Evolutionary conservation across 1,140 invertebrate genomes (phyloP).

Genomic region (Rhynchophorus ferrugineus): DNA sequence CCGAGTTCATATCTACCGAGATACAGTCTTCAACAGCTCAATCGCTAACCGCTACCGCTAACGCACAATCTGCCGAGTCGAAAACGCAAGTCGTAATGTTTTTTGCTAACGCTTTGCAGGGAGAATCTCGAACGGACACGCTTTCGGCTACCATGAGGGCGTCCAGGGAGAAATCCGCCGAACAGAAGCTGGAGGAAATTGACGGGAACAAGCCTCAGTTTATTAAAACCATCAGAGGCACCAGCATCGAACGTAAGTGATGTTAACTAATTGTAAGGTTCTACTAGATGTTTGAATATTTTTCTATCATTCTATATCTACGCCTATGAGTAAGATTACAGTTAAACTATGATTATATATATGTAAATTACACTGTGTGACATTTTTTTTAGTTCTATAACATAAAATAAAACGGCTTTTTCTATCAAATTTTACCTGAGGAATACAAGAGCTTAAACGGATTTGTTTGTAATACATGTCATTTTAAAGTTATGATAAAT

Average conservation of each 20-base stretch:
- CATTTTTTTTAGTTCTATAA: too few relatives aligned
- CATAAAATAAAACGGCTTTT: too few relatives aligned
- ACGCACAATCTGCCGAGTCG: conserved; percentile 12
- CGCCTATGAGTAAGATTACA: too few relatives aligned
- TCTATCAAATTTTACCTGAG: too few relatives aligned
- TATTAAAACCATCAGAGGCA: conserved; percentile 63
- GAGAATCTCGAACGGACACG: conserved; percentile 14
- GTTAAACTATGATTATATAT: too few relatives aligned
- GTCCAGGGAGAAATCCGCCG: conserved; percentile 23
- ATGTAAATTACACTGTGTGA: too few relatives aligned
- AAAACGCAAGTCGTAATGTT: conserved; percentile 16
- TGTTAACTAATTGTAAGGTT: not conserved
- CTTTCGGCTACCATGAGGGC: conserved; percentile 21
- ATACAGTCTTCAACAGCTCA: not conserved
- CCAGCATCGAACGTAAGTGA: conserved; percentile 69
- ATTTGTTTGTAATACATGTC: too few relatives aligned
- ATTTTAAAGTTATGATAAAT: too few relatives aligned
- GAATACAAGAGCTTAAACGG: too few relatives aligned
- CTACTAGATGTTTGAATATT: too few relatives aligned
- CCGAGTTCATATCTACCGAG: too few relatives aligned
- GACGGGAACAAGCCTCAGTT: conserved; percentile 56
- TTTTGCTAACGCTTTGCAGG: conserved; percentile 16
- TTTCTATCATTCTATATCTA: too few relatives aligned
- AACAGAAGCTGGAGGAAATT: conserved; percentile 32
- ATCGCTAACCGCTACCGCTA: not conserved